Evolutionary conservation across 2,113 vertebrate genomes (phyloP).

Genomic region (Theristicus caerulescens): DNA sequence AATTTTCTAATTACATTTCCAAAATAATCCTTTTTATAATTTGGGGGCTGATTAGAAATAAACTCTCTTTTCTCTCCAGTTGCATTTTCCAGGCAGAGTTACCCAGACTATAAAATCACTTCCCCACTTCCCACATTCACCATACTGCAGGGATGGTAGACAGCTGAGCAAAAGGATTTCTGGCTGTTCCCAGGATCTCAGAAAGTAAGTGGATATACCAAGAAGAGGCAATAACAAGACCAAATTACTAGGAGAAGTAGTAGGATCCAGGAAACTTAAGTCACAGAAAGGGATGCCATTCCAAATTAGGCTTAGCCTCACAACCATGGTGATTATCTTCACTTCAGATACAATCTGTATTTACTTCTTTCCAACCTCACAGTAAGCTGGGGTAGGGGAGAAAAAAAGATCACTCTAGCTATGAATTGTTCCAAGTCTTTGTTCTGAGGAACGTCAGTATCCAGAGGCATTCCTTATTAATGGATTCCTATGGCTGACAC

Average conservation of each 20-base stretch:
- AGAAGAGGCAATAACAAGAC: neutral
- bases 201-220: neutral
- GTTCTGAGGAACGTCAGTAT: neutral
- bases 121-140: neutral
- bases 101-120: neutral
- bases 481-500: neutral
- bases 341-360: neutral
- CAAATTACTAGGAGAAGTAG: neutral
- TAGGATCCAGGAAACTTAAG: neutral
- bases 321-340: neutral
- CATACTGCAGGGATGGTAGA: neutral
- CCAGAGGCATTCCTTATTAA: neutral
- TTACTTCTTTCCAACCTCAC: neutral
- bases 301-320: neutral
- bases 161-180: neutral
- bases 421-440: slow-evolving; percentile 1
- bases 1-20: slow-evolving; percentile 5
- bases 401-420: neutral
- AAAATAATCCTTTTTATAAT: neutral
- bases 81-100: neutral
- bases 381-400: neutral
- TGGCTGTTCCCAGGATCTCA: neutral
- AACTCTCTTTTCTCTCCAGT: neutral
- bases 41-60: neutral
- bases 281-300: neutral